Percentiles rank a stretch among this genome's conserved stretches.
phyloP scores from a whole-genome alignment of 2,888 invertebrate genomes.

The Eupithecia inturbata region DNA sequence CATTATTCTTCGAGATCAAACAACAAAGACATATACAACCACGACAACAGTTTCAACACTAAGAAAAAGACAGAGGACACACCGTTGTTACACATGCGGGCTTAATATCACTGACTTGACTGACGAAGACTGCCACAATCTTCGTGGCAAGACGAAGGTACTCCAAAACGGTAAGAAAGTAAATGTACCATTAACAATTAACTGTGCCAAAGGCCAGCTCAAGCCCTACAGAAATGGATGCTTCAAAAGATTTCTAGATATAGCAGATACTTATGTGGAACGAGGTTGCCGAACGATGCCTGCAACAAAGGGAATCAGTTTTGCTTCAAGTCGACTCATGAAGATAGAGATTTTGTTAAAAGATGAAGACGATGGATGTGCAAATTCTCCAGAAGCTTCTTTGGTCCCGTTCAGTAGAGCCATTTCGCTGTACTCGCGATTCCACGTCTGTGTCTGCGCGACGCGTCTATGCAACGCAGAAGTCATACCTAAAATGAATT shows the following conservation, averaged over 20 bases:
- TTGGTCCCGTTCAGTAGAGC: constrained; percentile 61
- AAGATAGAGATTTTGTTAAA: constrained; percentile 49
- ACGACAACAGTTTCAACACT: neutral
- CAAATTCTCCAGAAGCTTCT: constrained; percentile 57
- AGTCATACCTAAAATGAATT: neutral
- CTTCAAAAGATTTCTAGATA: constrained; percentile 53
- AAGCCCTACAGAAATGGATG: constrained; percentile 33
- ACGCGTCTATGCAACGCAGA: constrained; percentile 58
- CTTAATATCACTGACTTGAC: constrained; percentile 40
- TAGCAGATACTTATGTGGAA: constrained; percentile 54
- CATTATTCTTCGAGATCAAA: neutral
- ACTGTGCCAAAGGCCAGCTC: neutral
- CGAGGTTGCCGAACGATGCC: constrained; percentile 57
- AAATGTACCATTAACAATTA: neutral
- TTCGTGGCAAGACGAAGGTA: constrained; percentile 21
- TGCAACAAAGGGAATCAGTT: constrained; percentile 48
- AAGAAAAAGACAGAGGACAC: neutral
- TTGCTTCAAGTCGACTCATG: constrained; percentile 47
- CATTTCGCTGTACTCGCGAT: constrained; percentile 60
- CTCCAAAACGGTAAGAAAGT: neutral
- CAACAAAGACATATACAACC: neutral
- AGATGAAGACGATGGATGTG: constrained; percentile 51
- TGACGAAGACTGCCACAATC: constrained; percentile 42
- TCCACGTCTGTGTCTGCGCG: constrained; percentile 65
- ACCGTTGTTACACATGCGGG: constrained; percentile 54